Evolutionary conservation across 2,888 invertebrate species (phyloP).

Genomic region (Silvanus unidentatus): DNA sequence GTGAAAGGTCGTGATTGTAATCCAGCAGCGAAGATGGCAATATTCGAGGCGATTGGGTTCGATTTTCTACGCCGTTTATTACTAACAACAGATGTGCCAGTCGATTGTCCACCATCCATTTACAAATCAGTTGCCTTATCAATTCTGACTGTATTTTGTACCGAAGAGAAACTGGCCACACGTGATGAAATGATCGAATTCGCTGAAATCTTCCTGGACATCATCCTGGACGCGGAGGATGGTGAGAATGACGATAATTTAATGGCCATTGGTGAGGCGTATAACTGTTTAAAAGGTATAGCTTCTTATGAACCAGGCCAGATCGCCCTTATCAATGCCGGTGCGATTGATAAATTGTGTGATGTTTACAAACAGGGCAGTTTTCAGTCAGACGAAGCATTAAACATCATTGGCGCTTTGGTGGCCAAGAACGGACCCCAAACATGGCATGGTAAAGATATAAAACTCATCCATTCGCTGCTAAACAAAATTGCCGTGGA

Average conservation of each 20-base stretch:
- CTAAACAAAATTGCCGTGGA: constrained; percentile 79
- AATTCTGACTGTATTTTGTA: constrained; percentile 80
- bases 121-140: constrained; percentile 89
- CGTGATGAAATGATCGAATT: constrained; percentile 79
- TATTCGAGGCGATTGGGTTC: constrained; percentile 87
- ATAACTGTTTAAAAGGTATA: constrained; percentile 74
- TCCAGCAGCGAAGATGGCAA: constrained; percentile 61
- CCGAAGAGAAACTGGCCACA: constrained; percentile 71
- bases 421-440: constrained; percentile 65
- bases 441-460: constrained; percentile 71
- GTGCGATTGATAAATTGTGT: constrained; percentile 75
- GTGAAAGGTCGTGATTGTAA: constrained; percentile 79
- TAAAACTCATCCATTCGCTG: constrained; percentile 73
- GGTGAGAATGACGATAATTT: constrained; percentile 81
- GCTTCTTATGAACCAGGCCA: constrained; percentile 75
- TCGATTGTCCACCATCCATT: constrained; percentile 82
- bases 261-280: constrained; percentile 81
- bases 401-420: constrained; percentile 66
- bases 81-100: constrained; percentile 68
- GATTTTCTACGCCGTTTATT: constrained; percentile 77
- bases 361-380: constrained; percentile 83
- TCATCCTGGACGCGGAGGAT: constrained; percentile 77
- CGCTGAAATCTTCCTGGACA: constrained; percentile 76
- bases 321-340: constrained; percentile 69
- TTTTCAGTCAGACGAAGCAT: constrained; percentile 83